Evolutionary conservation across 2,113 vertebrate genomes (phyloP).

Genomic region (Tetrax tetrax): DNA sequence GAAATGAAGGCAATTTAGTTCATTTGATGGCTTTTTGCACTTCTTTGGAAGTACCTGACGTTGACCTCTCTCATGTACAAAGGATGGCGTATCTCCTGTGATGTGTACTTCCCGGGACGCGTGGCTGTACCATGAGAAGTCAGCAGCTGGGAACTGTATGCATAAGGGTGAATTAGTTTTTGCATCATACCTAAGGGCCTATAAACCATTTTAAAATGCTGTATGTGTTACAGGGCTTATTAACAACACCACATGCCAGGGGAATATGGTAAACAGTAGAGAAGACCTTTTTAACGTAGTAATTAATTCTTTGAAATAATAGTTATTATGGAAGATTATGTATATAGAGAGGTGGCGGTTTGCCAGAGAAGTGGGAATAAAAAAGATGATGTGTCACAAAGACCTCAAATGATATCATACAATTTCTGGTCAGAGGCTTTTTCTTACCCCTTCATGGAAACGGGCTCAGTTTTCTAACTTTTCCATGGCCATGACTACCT

Average conservation of each 20-base stretch:
- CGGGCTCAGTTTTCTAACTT: not conserved
- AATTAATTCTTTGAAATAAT: not conserved
- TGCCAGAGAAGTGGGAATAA: not conserved
- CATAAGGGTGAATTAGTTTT: not conserved
- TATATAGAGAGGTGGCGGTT: not conserved
- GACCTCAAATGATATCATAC: not conserved
- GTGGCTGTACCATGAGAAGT: not conserved
- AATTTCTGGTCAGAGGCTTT: not conserved
- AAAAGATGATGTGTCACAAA: not conserved
- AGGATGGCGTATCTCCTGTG: not conserved
- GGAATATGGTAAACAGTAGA: not conserved
- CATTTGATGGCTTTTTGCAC: not conserved
- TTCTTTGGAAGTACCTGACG: not conserved
- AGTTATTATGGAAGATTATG: not conserved
- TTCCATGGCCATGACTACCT: not conserved
- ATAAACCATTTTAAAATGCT: not conserved
- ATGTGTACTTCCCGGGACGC: not conserved
- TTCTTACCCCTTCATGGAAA: not conserved
- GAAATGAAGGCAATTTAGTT: not conserved
- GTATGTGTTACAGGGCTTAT: not conserved
- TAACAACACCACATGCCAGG: not conserved
- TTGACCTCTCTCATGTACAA: not conserved
- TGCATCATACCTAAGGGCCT: rapidly evolving
- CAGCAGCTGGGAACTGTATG: not conserved
- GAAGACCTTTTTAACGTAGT: not conserved